Conservation (phyloP, 2,888 invertebrate species). For the Brenthis hecate region DNA sequence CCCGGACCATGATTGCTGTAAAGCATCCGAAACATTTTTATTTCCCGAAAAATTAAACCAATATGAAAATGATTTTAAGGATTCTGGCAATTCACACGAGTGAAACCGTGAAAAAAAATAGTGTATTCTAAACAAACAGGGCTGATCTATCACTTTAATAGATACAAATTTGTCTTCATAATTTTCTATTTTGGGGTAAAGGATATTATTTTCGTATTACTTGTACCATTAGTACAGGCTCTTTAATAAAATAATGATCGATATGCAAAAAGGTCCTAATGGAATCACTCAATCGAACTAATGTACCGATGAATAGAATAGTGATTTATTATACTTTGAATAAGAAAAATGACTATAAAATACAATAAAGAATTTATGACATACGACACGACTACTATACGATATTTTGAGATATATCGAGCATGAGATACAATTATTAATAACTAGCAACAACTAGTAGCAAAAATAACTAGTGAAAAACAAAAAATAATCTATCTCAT, state of each 20-base stretch:
- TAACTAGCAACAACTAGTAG: too few species aligned
- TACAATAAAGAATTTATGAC: conserved; percentile 50
- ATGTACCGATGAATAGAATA: conserved; percentile 69
- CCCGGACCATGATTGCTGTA: too few species aligned
- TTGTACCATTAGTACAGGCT: conserved; percentile 34
- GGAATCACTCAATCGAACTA: conserved; percentile 79
- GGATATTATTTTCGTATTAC: conserved; percentile 21
- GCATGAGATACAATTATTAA: too few species aligned
- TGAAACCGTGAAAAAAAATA: not conserved
- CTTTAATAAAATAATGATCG: conserved; percentile 59
- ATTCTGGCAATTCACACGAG: not conserved
- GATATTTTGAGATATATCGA: too few species aligned
- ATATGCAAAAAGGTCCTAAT: conserved; percentile 77
- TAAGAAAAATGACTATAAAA: conserved; percentile 80
- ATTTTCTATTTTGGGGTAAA: conserved; percentile 14
- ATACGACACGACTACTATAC: not conserved
- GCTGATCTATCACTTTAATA: conserved; percentile 8
- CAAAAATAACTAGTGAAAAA: too few species aligned
- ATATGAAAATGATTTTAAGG: too few species aligned
- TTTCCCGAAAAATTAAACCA: too few species aligned
- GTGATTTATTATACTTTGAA: conserved; percentile 75
- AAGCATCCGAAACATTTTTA: too few species aligned
- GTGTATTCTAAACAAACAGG: not conserved
- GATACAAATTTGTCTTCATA: conserved; percentile 19
- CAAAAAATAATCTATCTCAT: too few species aligned